Evolutionary conservation across 64 coral and sea anemone genomes (phyloP).

Genomic region (Acropora tenuis): DNA sequence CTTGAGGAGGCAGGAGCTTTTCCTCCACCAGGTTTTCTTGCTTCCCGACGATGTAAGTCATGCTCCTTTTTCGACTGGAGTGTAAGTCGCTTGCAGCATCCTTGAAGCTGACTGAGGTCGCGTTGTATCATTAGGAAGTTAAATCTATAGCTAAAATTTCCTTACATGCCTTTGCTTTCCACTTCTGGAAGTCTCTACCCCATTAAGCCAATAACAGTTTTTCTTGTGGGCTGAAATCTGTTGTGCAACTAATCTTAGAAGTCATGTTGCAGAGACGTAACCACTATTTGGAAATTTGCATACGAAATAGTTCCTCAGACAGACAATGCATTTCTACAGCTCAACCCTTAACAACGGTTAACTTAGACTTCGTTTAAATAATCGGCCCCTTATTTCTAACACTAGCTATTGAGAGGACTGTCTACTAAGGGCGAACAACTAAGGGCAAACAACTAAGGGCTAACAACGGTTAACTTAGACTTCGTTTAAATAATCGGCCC

Average conservation of each 20-base stretch:
- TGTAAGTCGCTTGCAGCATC: conserved; percentile 29
- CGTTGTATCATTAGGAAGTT: neutral
- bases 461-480: too few relatives aligned
- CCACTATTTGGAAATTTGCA: neutral
- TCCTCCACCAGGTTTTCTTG: conserved; percentile 15
- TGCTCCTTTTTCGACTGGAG: conserved; percentile 42
- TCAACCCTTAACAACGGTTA: too few relatives aligned
- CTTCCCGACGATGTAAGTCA: conserved; percentile 11
- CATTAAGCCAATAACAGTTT: neutral
- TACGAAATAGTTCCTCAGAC: too few relatives aligned
- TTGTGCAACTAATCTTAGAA: neutral
- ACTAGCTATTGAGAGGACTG: too few relatives aligned
- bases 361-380: too few relatives aligned
- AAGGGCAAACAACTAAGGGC: too few relatives aligned
- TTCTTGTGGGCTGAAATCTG: neutral
- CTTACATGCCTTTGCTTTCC: conserved; percentile 3
- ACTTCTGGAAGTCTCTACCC: conserved; percentile 17
- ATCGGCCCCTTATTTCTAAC: too few relatives aligned
- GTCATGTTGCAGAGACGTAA: neutral
- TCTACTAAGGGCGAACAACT: too few relatives aligned
- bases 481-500: too few relatives aligned
- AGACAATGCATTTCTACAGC: too few relatives aligned
- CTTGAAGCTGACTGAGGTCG: conserved; percentile 33
- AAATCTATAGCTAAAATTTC: conserved; percentile 2
- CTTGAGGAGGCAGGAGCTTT: conserved; percentile 5